Conservation (phyloP, 2,888 invertebrate species). For the Machimus rusticus region DNA sequence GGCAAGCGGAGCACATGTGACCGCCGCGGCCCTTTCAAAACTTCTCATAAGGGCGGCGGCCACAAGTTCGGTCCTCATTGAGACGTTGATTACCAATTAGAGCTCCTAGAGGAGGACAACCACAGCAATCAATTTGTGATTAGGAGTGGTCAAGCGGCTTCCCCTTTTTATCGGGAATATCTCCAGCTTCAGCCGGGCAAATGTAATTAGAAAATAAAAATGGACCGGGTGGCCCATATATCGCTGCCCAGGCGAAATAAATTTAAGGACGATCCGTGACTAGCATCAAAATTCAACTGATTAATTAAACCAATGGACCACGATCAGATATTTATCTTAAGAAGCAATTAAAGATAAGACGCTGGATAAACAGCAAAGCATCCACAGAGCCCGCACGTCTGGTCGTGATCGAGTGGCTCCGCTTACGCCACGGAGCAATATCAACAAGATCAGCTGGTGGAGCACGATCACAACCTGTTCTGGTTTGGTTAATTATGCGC, state of each 20-base stretch:
- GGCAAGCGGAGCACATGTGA: not conserved
- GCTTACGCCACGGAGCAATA: not conserved
- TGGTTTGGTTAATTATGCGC: not conserved
- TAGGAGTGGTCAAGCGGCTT: constrained; percentile 4
- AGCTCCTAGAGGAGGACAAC: not conserved
- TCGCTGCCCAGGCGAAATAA: not conserved
- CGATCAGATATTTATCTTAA: not conserved
- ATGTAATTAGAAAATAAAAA: constrained; percentile 5
- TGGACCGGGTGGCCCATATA: not conserved
- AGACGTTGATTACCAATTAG: constrained; percentile 19
- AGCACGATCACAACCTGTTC: not conserved
- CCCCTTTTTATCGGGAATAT: not conserved
- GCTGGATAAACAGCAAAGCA: not conserved
- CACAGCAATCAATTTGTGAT: constrained; percentile 14
- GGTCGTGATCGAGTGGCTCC: not conserved
- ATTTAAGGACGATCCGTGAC: not conserved
- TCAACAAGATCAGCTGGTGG: not conserved
- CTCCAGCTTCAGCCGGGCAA: not conserved
- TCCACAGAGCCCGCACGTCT: not conserved
- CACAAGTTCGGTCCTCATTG: not conserved
- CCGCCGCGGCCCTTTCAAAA: not conserved
- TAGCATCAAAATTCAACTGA: not conserved
- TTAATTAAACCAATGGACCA: not conserved
- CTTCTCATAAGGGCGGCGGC: not conserved
- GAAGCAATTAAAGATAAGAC: not conserved